A percentile compares a stretch with the other conserved stretches of the same genome.
phyloP scores from a whole-genome alignment of 2,888 invertebrate species.

The Spodoptera picta region DNA sequence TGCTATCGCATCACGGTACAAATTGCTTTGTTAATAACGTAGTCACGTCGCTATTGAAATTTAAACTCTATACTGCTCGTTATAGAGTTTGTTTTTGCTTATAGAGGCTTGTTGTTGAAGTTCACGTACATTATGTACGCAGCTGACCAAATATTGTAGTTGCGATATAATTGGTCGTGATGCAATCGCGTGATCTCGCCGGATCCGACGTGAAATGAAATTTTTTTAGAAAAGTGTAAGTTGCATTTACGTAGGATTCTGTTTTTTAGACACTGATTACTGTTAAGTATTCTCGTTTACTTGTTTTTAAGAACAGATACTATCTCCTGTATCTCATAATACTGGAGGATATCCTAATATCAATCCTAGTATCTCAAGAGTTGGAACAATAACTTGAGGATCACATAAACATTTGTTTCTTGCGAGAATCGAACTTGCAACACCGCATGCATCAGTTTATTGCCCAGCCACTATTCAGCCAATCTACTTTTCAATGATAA shows the following conservation, averaged over 20 bases:
- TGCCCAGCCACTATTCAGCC: too few relatives aligned
- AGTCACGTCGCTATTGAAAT: slow-evolving; percentile 34
- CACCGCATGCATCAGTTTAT: too few relatives aligned
- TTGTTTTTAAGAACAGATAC: too few relatives aligned
- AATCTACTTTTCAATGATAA: too few relatives aligned
- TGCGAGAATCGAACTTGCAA: too few relatives aligned
- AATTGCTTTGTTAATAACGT: slow-evolving; percentile 58
- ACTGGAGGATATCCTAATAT: too few relatives aligned
- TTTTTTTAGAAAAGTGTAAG: slow-evolving; percentile 51
- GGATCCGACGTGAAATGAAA: slow-evolving; percentile 56
- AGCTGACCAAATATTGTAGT: slow-evolving; percentile 88
- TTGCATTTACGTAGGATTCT: slow-evolving; percentile 1
- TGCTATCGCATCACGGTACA: slow-evolving; percentile 59
- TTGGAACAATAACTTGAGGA: too few relatives aligned
- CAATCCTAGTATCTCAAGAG: too few relatives aligned
- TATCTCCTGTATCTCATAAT: too few relatives aligned
- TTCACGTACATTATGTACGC: slow-evolving; percentile 74
- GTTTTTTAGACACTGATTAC: too few relatives aligned
- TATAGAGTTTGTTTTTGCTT: slow-evolving; percentile 50
- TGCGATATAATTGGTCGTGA: slow-evolving; percentile 87
- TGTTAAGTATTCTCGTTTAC: too few relatives aligned
- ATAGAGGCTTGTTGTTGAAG: slow-evolving; percentile 55
- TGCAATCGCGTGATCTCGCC: slow-evolving; percentile 84
- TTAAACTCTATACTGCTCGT: slow-evolving; percentile 28
- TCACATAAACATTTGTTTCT: too few relatives aligned